Evolutionary conservation across 2,888 invertebrate genomes (phyloP), one percentile per base, ranked within the genome.

Genomic region (Ormia ochracea): DNA sequence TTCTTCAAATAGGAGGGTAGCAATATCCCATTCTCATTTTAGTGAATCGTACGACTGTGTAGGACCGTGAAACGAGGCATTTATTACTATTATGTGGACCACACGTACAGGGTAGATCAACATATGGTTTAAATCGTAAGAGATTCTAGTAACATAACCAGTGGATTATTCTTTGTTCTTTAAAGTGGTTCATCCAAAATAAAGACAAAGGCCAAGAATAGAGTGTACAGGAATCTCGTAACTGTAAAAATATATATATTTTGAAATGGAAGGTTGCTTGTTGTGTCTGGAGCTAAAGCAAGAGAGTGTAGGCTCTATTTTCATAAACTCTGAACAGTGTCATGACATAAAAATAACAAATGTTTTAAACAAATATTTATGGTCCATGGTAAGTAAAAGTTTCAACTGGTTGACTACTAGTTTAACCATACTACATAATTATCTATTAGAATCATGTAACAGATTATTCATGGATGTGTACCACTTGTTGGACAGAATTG

Each of bases 401-500:
- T 3, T 1, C 19, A 10, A n/a, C 19, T 6, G 12, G 5, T n/a
- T 1, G 14, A 26, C 17, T 36, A 31, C 10, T 19, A n/a, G n/a
- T 36, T 50, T 26, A 14, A 14, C 23, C 26, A 7, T 23, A 65
- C 4, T 9, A 48, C 10, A 23, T n/a, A 1, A 19, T 17, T 10
- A 17, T 28, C 28, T 33, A 36, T 12, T 38, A 56, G 56, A 38
- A 38, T 36, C 36, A 56, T 5, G 14, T 59, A 10, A 26, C 10
- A 3, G 88, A 87, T 76, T 76, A 83, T 12, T 82, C 81, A 59
- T 89, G 41, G 59, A 21, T 56, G 14, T 56, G 56, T 9, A 23
- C 23, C 7, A 63, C 82, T 0, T 87, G 87, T 65, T 87, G 87
- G 87, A 73, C 83, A 3, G 82, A 76, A 26, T 79, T 87, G 1